Evolutionary conservation across 1,140 invertebrate species (phyloP), one percentile per base, ranked within the genome.

Genomic region (Drosophila lacertosa): DNA sequence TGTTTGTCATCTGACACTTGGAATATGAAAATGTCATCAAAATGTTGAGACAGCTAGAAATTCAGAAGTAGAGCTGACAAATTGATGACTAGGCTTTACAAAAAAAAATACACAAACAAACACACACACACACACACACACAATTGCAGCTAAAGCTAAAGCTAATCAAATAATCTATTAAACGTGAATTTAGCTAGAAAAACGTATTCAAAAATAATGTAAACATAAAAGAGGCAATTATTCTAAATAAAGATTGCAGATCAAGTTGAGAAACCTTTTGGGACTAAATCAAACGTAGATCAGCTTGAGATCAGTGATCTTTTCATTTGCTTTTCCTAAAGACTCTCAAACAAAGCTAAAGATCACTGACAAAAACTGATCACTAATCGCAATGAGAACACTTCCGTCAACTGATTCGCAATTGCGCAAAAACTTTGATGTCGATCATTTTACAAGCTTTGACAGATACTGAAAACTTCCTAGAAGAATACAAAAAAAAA

Each of bases 1-100:
- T 51, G 48, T 51, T 39, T 64, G 48, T 71, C 69, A 72, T 72
- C 60, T 72, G 69, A 72, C 69, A 72, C 69, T 72, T 67, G 63
- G 54, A 64, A 50, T 53, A 50, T 59, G 55, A 72, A 72, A 72
- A 72, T 66, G 29, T 53, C 69, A 72, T 59, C 53, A 72, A 67
- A 66, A 59, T 71, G 60, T 71, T 44, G 44, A 71, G 55, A 18
- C 50, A 13, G 45, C 64, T 62, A 22, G 32, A 57, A 69, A 65
- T 55, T 54, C 33, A 68, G 59, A 33, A 40, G 18, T 47, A 24
- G 6, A 26, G 13, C 22, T 40, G 48, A 3, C 45, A 35, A 33
- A 37, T 42, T 33, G 37, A 58, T 47, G 13, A 35, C 39, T 54
- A 39, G 29, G 26, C 42, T 22, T 2, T 20, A 16, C 4, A 44